Evolutionary conservation across 2,888 invertebrate species (phyloP).

Genomic region (Orthonevra nobilis): DNA sequence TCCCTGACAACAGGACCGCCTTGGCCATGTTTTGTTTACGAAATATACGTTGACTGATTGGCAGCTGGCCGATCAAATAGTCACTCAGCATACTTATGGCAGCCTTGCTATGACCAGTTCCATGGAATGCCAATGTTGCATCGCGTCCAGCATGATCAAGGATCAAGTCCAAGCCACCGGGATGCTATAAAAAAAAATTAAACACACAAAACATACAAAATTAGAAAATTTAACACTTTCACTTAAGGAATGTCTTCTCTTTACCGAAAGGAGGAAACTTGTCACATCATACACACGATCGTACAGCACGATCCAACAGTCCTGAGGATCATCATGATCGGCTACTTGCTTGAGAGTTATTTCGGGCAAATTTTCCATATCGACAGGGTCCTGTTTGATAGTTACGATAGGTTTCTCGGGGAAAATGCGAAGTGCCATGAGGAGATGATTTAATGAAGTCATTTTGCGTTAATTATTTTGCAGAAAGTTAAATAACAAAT

Average conservation of each 20-base stretch:
- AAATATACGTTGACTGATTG: constrained; percentile 87
- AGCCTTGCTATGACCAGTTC: constrained; percentile 87
- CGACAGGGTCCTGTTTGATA: constrained; percentile 20
- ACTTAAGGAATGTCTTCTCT: constrained; percentile 24
- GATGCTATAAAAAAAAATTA: constrained; percentile 87
- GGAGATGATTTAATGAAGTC: constrained; percentile 41
- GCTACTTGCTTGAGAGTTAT: constrained; percentile 89
- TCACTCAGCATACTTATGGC: constrained; percentile 85
- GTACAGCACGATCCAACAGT: constrained; percentile 93
- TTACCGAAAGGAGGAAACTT: constrained; percentile 86
- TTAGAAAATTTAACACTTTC: constrained; percentile 28
- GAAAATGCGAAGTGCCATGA: constrained; percentile 32
- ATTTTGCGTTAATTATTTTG: constrained; percentile 9
- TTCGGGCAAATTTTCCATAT: constrained; percentile 72
- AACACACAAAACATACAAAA: constrained; percentile 64
- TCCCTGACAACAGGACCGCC: constrained; percentile 75
- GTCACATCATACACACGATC: constrained; percentile 93
- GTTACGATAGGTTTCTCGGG: background rate
- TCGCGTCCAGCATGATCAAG: constrained; percentile 92
- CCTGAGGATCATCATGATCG: constrained; percentile 85
- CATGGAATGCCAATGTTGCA: constrained; percentile 90
- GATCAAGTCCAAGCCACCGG: constrained; percentile 90
- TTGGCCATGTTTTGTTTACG: constrained; percentile 77
- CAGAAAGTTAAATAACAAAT: background rate
- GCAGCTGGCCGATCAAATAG: constrained; percentile 89